Base-by-base conservation (phyloP, 2,888 invertebrate genomes). In the Lymantria monacha region DNA sequence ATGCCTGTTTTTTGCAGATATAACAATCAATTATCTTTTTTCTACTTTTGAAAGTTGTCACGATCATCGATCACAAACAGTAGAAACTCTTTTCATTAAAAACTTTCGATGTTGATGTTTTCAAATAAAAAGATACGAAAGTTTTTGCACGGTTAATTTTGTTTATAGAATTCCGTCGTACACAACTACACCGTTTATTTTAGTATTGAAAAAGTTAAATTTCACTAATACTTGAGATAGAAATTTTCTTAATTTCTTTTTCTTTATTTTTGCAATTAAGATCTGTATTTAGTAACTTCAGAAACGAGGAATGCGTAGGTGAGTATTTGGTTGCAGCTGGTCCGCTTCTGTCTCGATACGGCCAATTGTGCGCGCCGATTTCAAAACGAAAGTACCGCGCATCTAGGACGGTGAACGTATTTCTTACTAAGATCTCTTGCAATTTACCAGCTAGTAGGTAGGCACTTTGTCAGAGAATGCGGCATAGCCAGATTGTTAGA, bases 351-450 rank as follows among this genome's bases (percentile, higher is more conserved):
- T 82, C 88, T 87, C 85, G 87, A 85, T 83, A 87, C 87, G 87
- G 88, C 83, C 87, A 88, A 89, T 89, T 89, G 90, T 89, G 82
- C 83, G 87, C 83, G 84, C 83, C 85, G 90, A 90, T 90, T 90
- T 91, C 91, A 88, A 90, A 91, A 90, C 87, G 91, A 91, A 91
- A 91, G 91, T 90, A 87, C 87, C 81, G 83, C 85, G 86, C 90
- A 89, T 88, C 88, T 88, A 86, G 90, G 90, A 86, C 89, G 90
- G 89, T 89, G 90, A 91, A 89, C 90, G 90, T 90, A 88, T 85
- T 88, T 86, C 87, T 86, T 83, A 83, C 63, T 68, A 81, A 81
- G 85, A 88, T 87, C 85, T 89, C 86, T 86, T 88, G 87, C 87
- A 83, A 87, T 87, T 86, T 85, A 85, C 76, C 83, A 80, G 74